Evolutionary conservation across 2,888 invertebrate genomes (phyloP).

Genomic region (Pandemis heparana): DNA sequence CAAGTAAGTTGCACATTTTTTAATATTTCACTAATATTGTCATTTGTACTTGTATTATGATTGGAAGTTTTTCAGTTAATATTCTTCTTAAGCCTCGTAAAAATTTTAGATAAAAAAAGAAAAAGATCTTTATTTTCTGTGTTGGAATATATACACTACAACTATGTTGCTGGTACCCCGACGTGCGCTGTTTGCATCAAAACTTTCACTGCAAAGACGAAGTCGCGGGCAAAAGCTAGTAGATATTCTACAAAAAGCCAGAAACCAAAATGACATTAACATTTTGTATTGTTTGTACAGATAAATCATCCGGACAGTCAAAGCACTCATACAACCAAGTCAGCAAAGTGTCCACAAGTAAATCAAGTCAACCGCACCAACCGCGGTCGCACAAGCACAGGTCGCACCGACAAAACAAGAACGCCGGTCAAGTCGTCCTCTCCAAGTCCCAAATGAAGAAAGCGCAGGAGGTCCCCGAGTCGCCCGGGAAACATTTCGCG

Average conservation of each 20-base stretch:
- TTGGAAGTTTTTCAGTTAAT: not conserved
- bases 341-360: slow-evolving; percentile 83
- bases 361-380: slow-evolving; percentile 71
- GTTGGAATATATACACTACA: too few species aligned
- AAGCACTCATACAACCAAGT: slow-evolving; percentile 84
- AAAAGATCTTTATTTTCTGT: too few species aligned
- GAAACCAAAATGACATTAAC: not conserved
- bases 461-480: slow-evolving; percentile 62
- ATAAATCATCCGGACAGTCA: slow-evolving; percentile 79
- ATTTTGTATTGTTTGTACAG: slow-evolving; percentile 56
- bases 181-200: too few species aligned
- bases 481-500: slow-evolving; percentile 69
- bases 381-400: slow-evolving; percentile 69
- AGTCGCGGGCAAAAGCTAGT: too few species aligned
- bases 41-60: not conserved
- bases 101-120: too few species aligned
- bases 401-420: slow-evolving; percentile 58
- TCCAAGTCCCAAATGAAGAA: slow-evolving; percentile 68
- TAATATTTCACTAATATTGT: slow-evolving; percentile 1
- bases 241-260: too few species aligned
- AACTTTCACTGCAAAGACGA: too few species aligned
- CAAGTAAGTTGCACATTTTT: slow-evolving; percentile 59
- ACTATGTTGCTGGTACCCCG: too few species aligned
- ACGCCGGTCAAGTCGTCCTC: slow-evolving; percentile 38
- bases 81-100: too few species aligned